Evolutionary conservation across 2,797 vertebrate species (phyloP).

Genomic region (Orestias chungarensis): DNA sequence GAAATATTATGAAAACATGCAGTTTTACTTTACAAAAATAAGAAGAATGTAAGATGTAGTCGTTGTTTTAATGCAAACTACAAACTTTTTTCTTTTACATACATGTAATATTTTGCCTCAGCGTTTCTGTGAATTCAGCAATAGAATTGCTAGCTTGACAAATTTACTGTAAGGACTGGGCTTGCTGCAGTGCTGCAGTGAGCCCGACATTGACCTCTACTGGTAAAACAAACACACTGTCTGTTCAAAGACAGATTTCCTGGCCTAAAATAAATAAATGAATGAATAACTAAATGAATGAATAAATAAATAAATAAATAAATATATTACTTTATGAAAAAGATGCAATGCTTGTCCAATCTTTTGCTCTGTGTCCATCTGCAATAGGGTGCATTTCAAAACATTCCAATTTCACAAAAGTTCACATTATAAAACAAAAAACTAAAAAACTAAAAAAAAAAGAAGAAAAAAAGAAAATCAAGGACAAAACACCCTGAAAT

Average conservation of each 20-base stretch:
- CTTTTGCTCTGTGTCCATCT: background rate
- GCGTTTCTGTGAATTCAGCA: conserved; percentile 78
- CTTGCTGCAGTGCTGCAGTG: conserved; percentile 81
- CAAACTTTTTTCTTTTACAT: conserved; percentile 21
- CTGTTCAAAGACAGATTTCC: background rate
- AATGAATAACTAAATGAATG: too few relatives aligned
- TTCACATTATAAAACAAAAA: too few relatives aligned
- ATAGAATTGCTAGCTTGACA: conserved; percentile 81
- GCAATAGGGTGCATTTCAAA: background rate
- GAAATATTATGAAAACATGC: background rate
- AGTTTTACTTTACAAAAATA: background rate
- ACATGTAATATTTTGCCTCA: conserved; percentile 21
- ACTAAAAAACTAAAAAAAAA: too few relatives aligned
- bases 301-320: too few relatives aligned
- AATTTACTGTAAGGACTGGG: conserved; percentile 78
- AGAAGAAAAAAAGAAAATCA: too few relatives aligned
- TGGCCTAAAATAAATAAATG: background rate
- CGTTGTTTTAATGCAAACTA: conserved; percentile 32
- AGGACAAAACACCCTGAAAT: too few relatives aligned
- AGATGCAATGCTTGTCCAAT: background rate
- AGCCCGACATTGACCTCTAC: conserved; percentile 63
- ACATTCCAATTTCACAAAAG: too few relatives aligned
- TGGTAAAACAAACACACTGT: conserved; percentile 28
- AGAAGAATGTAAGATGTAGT: background rate
- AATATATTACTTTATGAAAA: background rate